Percentiles rank a stretch among this genome's conserved stretches.
These are phyloP conservation scores for Delichon dasypus DNA, from an alignment of 2,797 vertebrate species.

Conservation along the genomic window DNA sequence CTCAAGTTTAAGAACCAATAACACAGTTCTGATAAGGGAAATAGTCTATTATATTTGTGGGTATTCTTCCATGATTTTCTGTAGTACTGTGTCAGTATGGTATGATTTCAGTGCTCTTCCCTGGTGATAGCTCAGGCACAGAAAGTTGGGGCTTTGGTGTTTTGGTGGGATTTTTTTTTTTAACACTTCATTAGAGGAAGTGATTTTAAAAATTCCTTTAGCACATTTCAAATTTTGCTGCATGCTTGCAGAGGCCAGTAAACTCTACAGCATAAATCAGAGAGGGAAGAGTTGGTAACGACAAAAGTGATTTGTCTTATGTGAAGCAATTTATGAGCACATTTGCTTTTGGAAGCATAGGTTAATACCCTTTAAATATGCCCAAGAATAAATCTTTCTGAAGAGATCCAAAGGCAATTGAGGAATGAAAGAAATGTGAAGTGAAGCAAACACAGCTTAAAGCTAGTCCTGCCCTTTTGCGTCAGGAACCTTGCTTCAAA, in stretches of 20 bases:
- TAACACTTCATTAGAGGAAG: neutral
- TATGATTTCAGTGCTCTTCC: neutral
- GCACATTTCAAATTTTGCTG: neutral
- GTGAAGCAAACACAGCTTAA: neutral
- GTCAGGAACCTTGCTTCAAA: neutral
- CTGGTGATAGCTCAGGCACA: neutral
- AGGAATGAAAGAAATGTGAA: neutral
- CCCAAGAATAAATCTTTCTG: neutral
- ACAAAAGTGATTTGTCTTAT: neutral
- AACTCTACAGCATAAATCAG: neutral
- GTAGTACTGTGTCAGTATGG: neutral
- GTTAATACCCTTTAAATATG: neutral
- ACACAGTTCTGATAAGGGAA: neutral
- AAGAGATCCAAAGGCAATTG: neutral
- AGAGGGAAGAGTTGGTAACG: neutral
- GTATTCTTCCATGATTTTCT: neutral
- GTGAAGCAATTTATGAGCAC: neutral
- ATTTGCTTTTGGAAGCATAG: neutral
- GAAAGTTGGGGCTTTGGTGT: neutral
- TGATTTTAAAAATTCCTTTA: neutral
- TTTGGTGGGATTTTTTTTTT: neutral
- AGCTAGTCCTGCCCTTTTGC: neutral
- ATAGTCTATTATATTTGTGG: neutral
- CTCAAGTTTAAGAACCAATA: neutral
- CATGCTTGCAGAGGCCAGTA: neutral